These are phyloP conservation scores for Chironomus tentans DNA, from an alignment of 2,888 invertebrate species.

Conservation along the genomic window DNA sequence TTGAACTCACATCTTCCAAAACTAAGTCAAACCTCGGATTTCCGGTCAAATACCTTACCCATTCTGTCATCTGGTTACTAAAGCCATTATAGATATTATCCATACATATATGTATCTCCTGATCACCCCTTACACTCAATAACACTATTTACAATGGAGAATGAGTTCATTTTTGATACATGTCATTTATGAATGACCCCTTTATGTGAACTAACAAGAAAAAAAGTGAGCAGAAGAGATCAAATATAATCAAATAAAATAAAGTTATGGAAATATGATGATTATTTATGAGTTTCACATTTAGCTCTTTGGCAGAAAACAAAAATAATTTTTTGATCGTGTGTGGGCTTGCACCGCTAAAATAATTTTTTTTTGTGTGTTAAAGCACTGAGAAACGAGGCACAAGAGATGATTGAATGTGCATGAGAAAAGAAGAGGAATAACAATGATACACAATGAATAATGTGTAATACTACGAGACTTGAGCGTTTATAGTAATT, in stretches of 20 bases:
- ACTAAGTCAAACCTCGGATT: too few species aligned
- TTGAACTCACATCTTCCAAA: too few species aligned
- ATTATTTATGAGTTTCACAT: conserved; percentile 6
- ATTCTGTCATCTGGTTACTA: too few species aligned
- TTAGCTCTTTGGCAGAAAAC: not conserved
- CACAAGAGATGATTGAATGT: conserved; percentile 10
- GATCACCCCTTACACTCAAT: too few species aligned
- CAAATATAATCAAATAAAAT: not conserved
- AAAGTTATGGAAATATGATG: conserved; percentile 19
- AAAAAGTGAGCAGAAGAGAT: not conserved
- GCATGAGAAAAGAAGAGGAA: not conserved
- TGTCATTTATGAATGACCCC: too few species aligned
- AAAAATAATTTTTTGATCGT: not conserved
- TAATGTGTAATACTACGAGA: not conserved
- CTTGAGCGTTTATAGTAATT: not conserved
- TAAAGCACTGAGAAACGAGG: not conserved
- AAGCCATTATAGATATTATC: too few species aligned
- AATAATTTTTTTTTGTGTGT: not conserved
- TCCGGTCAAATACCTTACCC: too few species aligned
- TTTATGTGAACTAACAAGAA: too few species aligned
- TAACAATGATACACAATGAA: not conserved
- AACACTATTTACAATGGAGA: too few species aligned
- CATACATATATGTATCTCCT: too few species aligned
- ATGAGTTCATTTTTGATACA: too few species aligned
- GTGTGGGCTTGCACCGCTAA: not conserved